Evolutionary conservation across 2,113 vertebrate genomes (phyloP), one percentile per base, ranked within the genome.

Genomic region (Amphilophus citrinellus): DNA sequence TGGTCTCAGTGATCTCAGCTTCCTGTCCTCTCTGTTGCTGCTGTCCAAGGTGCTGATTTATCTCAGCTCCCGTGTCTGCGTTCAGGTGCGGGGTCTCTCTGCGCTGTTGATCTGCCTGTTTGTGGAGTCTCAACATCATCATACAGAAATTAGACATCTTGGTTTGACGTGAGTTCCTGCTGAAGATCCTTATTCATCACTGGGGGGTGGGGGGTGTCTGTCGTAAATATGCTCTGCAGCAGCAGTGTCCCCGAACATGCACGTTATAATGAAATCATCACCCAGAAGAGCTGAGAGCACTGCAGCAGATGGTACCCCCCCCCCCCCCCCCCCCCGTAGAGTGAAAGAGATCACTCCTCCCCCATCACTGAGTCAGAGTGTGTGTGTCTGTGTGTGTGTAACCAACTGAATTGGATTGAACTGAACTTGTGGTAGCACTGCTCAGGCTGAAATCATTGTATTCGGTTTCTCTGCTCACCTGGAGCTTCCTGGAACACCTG

Each of bases 121-220:
- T 47, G 39, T 61, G 24, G 58, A 77, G 59, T 32, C 58, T 77
- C 7, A 30, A 76, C 47, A 7, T 76, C n/a, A 62, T 35, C n/a
- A n/a, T 20, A 61, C 24, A 0, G 39, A 13, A 63, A 39, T 65
- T 65, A 18, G 42, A 0, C 15, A 15, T 22, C 32, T 22, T 7
- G n/a, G 1, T 1, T 27, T 65, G 20, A 39, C 3, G 3, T 42
- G 47, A 5, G 3, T 27, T 27, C 27, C 2, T 0, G 0, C 37
- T 77, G 22, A n/a, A 15, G 39, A 71, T 13, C 15, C 3, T 42
- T 24, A 13, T 42, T 77, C 22, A 60, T 35, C 57, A 42, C 35
- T 13, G 24, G 22, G 56, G 10, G 32, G 30, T 4, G 30, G 4
- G 32, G 32, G 32, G 32, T 6, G 32, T 6, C 5, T 35, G 27